Percentiles rank a stretch among this genome's conserved stretches.
phyloP scores from a whole-genome alignment of 2,888 invertebrate species.

The Caenorhabditis macrosperma region DNA sequence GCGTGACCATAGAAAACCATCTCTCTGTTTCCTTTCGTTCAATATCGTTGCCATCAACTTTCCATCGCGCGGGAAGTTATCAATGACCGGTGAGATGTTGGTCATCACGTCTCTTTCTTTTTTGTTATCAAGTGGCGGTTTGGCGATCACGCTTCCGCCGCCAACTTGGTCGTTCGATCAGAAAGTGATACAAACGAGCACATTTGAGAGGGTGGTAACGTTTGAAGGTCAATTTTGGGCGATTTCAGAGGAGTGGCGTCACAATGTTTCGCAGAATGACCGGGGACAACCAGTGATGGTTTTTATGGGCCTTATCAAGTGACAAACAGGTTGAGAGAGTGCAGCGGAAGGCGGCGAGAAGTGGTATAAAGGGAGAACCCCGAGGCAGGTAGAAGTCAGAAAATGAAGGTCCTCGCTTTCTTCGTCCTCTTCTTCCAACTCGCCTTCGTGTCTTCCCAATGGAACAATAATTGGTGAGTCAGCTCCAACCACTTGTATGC shows the following conservation, averaged over 20 bases:
- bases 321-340: conserved; percentile 18
- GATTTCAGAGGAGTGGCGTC: background rate
- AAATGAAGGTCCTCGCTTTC: conserved; percentile 27
- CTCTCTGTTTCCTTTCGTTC: conserved; percentile 22
- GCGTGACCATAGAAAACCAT: background rate
- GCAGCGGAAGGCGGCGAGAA: background rate
- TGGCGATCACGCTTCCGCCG: background rate
- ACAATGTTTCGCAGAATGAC: background rate
- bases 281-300: background rate
- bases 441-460: conserved; percentile 4
- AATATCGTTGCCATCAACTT: conserved; percentile 1
- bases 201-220: background rate
- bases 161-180: background rate
- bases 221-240: background rate
- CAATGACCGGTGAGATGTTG: conserved; percentile 48
- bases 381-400: background rate
- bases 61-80: conserved; percentile 8
- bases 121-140: conserved; percentile 4
- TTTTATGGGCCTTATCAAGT: conserved; percentile 25
- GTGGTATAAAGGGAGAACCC: conserved; percentile 6
- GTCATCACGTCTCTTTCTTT: conserved; percentile 9
- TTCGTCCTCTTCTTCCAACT: background rate
- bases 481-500: background rate
- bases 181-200: conserved; percentile 1
- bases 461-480: conserved; percentile 42